Conservation (phyloP, 92 coral and sea anemone genomes). For the Anthopleura xanthogrammica region DNA sequence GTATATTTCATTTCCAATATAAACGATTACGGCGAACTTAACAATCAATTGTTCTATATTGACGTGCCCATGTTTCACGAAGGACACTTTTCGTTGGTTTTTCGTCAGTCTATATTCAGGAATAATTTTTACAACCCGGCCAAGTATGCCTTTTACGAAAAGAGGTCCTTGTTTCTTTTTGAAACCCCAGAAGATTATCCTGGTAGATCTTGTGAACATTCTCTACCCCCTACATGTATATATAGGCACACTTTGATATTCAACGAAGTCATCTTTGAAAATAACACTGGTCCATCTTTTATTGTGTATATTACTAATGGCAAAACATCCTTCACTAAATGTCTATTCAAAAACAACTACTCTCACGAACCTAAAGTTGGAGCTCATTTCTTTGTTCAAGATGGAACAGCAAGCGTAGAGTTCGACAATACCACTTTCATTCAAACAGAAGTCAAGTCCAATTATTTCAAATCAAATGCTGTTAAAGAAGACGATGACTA, state of each 20-base stretch:
- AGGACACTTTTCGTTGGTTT: not conserved
- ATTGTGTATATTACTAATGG: slow-evolving; percentile 7
- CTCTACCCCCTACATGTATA: too few relatives aligned
- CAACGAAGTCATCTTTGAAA: slow-evolving; percentile 9
- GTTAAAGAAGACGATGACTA: not conserved
- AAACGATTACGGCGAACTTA: too few relatives aligned
- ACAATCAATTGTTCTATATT: not conserved
- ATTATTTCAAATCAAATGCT: not conserved
- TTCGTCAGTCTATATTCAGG: slow-evolving; percentile 9
- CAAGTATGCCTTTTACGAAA: not conserved
- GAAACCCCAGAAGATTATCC: too few relatives aligned
- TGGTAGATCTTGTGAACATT: too few relatives aligned
- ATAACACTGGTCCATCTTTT: not conserved
- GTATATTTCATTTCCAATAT: not conserved
- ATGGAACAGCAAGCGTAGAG: slow-evolving; percentile 7
- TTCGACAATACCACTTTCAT: slow-evolving; percentile 15
- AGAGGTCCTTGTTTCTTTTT: too few relatives aligned
- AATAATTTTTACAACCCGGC: not conserved
- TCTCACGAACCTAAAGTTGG: too few relatives aligned
- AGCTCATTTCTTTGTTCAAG: too few relatives aligned
- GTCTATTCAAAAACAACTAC: too few relatives aligned
- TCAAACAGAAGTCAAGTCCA: not conserved
- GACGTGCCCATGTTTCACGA: not conserved
- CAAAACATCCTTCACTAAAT: not conserved
- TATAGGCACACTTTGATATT: slow-evolving; percentile 5